Evolutionary conservation across 2,113 vertebrate species (phyloP), one percentile per base, ranked within the genome.

Genomic region (Cololabis saira): DNA sequence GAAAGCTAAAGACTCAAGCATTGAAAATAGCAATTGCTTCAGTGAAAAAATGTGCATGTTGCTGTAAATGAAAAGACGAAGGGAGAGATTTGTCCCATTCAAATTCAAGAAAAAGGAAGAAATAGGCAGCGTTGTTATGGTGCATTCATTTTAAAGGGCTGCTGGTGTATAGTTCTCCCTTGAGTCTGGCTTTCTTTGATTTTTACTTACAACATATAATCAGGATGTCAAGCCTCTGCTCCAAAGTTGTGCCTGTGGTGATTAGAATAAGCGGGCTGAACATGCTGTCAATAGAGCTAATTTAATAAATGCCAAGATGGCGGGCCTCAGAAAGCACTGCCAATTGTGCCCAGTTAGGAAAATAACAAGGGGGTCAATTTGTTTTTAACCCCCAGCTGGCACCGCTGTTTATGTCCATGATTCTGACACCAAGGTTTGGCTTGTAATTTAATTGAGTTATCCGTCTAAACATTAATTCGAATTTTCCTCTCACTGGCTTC

Each of bases 391-490:
- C 79, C 74, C 64, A 76, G 81, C 61, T 61, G 57, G 72, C 55
- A 57, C 21, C 4, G 13, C 55, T 76, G 64, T 80, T 83, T 44
- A 71, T 49, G 53, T 66, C 55, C 74, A 71, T 50, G 56, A 70
- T 74, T 80, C 61, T 47, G 15, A 51, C 58, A 52, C 54, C 57
- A 44, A 52, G 65, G 65, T 68, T 74, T 49, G 56, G 60, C 80
- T 71, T 87, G 64, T 83, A 85, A 74, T 80, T 86, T 66, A 78
- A 68, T 76, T 74, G 52, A 42, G 80, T 81, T 80, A 83, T 83
- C 73, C 56, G 62, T 61, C 58, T 75, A 52, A 84, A 55, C 1
- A 4, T 70, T 85, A 86, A 86, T 83, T 81, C 80, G 21, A 76
- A 78, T 61, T 10, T 49, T 80, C 68, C 76, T 64, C 81, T 74